Evolutionary conservation across 2,113 vertebrate genomes (phyloP), one percentile per base, ranked within the genome.

Genomic region (Pangasianodon gigas): DNA sequence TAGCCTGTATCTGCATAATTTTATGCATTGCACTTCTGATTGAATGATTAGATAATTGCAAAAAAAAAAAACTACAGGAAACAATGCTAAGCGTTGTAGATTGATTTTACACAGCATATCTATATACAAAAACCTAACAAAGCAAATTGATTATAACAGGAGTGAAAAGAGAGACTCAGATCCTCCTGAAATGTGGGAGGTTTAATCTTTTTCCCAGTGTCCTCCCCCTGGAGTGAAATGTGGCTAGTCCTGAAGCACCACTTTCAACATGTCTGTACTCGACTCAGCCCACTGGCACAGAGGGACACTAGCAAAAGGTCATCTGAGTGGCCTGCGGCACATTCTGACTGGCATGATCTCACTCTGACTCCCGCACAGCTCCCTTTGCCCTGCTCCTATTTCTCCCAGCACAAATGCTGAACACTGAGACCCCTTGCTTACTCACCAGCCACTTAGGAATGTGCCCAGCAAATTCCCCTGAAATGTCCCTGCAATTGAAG

Each of bases 281-380:
- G 89, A 92, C 92, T 91, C 46, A 10, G 54, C 89, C 52, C 77
- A n/a, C 62, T 32, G 84, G 84, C 52, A 60, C 79, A 79, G 54
- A 32, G 71, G 86, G 46, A 88, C 52, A 46, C 74, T 46, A 74
- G 75, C 32, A 10, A 92, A 92, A 94, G 93, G 92, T 93, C 92
- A 91, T 79, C 71, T 26, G 19, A 51, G 48, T 83, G 62, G 65
- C 85, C 85, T 37, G n/a, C 2, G 90, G 87, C 91, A 91, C 88
- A 88, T 89, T 80, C 84, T 86, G 85, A 37, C 32, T 90, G 88
- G 67, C 60, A 82, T n/a, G 71, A 75, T 83, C 62, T 90, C 60
- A 80, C 75, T 87, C 75, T 60, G 85, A 62, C 87, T 89, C 86
- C 81, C 77, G 71, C 80, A 87, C 54, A 44, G 58, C 79, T 84